Base-by-base conservation (phyloP, 2,797 vertebrate genomes). In the Acanthurus leucopareius region DNA sequence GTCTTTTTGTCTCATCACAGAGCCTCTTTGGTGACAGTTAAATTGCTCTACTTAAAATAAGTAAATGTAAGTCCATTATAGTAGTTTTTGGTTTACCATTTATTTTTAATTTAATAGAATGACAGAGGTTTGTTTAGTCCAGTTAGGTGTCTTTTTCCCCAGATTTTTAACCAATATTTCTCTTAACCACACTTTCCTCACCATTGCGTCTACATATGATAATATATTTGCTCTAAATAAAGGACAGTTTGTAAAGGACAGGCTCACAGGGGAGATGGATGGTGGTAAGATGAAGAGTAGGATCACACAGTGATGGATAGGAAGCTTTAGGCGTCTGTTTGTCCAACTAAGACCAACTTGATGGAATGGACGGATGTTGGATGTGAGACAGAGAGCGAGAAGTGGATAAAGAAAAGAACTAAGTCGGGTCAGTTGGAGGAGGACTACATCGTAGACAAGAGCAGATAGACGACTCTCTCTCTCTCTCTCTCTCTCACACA, bases 401-500 rank as follows among this genome's bases (percentile, higher is more conserved):
- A 72, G 25, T 25, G 25, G 25, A 42, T 22, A 60, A 57, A 25
- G 52, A 45, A 60, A 40, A 71, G 47, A 48, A 14, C 25, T 11
- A 54, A 9, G 42, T 25, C 0, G 64, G 63, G 56, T 8, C 3
- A 2, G 32, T n/a, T 44, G 32, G 52, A 22, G 22, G 48, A 47
- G 51, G 52, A 42, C 20, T 47, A 28, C 35, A 35, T 28, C 53
- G 45, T 25, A 16, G 14, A 40, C 16, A 59, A 57, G 74, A 86
- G 67, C 73, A 85, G 74, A 80, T 83, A 79, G 81, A 52, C 15
- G 61, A 45, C 53, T 32, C 28, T n/a, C 28, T 32, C 40, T 35
- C 40, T 35, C 44, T 51, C 28, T 48, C 63, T 52, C 44, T 25
- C 70, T 64, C 40, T 25, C n/a, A 44, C 40, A 19, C 25, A 38